Base-by-base conservation (phyloP, 2,797 vertebrate genomes). In the Spondyliosoma cantharus region DNA sequence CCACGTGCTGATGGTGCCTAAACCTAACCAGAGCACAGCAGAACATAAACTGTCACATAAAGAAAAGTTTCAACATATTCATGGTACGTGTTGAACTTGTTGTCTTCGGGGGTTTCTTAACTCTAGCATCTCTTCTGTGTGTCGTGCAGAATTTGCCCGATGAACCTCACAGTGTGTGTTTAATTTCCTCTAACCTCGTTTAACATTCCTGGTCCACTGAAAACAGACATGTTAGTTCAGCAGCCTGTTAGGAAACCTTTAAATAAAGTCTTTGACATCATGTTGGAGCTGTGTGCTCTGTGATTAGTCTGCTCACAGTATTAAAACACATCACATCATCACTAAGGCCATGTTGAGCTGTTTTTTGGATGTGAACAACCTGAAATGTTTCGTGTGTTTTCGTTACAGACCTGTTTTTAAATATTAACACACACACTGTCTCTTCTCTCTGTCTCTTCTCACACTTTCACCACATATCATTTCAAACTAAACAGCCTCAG, bases 401-500 rank as follows among this genome's bases (percentile, higher is more conserved):
- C 22, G 46, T 74, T 48, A 8, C 22, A 84, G 1, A 32, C 74
- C 63, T 50, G 25, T 62, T 50, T 78, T 70, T 85, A 79, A 73
- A 66, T 43, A 56, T 46, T 7, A 24, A 72, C 61, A 59, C 65
- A 65, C 2, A 22, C 43, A 60, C 46, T 2, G 4, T 48, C 22
- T 54, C 19, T 49, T 24, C 42, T 52, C 14, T 74, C 42, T 54
- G 54, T 79, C 59, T 32, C 42, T 11, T 63, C 48, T 43, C 43
- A 20, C 48, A 48, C 49, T 24, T 74, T 43, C 3, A 45, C 32
- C 48, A 50, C 72, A 9, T 12, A 29, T 71, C 37, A 50, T 62
- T 63, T 50, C 49, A 86, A 74, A 76, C 75, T 68, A 83, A 91
- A 87, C 82, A 81, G 27, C 43, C 25, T 19, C 32, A 58, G 24